Conservation (phyloP, 2,797 vertebrate species). For the Meriones psammophilus region DNA sequence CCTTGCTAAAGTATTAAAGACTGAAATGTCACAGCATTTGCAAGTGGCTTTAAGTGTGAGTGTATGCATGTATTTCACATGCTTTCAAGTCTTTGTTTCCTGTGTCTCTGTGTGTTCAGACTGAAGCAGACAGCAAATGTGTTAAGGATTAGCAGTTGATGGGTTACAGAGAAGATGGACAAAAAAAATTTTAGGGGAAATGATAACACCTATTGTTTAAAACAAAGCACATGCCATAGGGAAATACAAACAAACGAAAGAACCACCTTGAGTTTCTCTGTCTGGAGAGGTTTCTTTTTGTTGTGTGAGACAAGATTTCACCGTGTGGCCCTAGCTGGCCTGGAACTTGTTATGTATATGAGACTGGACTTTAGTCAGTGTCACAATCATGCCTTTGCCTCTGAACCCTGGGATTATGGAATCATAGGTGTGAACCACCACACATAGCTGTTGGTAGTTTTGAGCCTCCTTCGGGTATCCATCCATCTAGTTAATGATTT, state of each 20-base stretch:
- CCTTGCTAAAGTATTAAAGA: neutral
- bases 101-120: neutral
- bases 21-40: neutral
- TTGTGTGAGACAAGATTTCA: neutral
- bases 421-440: neutral
- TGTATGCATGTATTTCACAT: neutral
- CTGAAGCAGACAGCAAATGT: neutral
- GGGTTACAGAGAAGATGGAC: neutral
- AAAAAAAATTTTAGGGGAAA: neutral
- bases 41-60: neutral
- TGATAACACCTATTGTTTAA: neutral
- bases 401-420: neutral
- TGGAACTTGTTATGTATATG: neutral
- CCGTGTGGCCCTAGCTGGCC: neutral
- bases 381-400: neutral
- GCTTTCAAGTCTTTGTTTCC: neutral
- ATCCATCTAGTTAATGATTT: neutral
- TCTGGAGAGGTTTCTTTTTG: neutral
- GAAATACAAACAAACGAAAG: neutral
- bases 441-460: neutral
- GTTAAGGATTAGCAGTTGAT: fast-evolving
- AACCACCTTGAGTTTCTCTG: neutral
- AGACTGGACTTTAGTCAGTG: neutral
- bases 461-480: neutral
- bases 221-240: neutral